Base-by-base conservation (phyloP, 37 sponge, comb jelly and placozoan species). In the Spongia lamella region DNA sequence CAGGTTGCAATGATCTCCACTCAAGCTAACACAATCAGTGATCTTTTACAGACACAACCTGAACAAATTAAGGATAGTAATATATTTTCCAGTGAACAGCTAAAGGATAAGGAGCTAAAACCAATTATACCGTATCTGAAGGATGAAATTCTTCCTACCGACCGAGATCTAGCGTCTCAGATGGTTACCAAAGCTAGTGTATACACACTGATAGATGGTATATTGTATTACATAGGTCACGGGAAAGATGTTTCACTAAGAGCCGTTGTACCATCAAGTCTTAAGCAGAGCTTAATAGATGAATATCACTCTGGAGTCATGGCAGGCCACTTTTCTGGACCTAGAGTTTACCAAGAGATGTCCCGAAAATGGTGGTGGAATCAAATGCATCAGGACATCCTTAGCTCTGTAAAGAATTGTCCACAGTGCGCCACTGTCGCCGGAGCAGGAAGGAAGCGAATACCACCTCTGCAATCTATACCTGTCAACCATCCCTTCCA, bases 301-400 rank as follows among this genome's bases (percentile, higher is more conserved):
- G 25, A 61, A 15, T 19, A 61, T 19, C 64, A 61, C 22, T 22
- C 26, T 21, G 64, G 64, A 61, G 15, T 17, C n/a, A n/a, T n/a
- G n/a, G n/a, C n/a, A n/a, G n/a, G n/a, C n/a, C n/a, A n/a, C n/a
- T n/a, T n/a, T n/a, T n/a, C n/a, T n/a, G n/a, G n/a, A n/a, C n/a
- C n/a, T n/a, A n/a, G n/a, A n/a, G n/a, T n/a, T n/a, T n/a, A 17
- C 17, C 17, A 15, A 27, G 16, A 16, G n/a, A 25, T 61, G 26
- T n/a, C 20, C 15, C 64, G 64, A 24, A 22, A 27, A 16, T 61
- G 64, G 64, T 61, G 64, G 64, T 61, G 64, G 64, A 22, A 16
- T 16, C 16, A 15, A n/a, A 61, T 61, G 64, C n/a, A 61, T 16
- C 19, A 21, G n/a, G 64, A 61, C 22, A 16, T n/a, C n/a, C n/a